Base-by-base conservation (phyloP, 2,888 invertebrate species). In the Mayetiola destructor region DNA sequence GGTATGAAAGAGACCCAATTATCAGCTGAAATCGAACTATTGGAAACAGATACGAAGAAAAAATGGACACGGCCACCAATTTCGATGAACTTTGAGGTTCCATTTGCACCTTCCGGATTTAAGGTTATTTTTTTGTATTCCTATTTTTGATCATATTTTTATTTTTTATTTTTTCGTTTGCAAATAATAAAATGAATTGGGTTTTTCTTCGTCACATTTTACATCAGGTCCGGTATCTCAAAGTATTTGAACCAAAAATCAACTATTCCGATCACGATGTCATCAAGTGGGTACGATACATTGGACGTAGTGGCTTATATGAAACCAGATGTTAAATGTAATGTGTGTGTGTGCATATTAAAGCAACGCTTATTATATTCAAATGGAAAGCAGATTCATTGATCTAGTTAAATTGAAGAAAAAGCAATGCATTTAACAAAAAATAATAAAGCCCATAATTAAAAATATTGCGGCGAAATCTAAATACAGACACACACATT, bases 211-310 rank as follows among this genome's bases (percentile, higher is more conserved):
- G 14, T 37, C 14, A 37, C n/a, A 10, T 37, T n/a, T n/a, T 27
- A n/a, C 6, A 60, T 48, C 62, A 77, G 77, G 99, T 99, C 59
- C 88, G 99, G 39, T 99, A 99, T 73, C 76, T 99, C 67, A 99
- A 99, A 74, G 99, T 99, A 61, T 99, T 99, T 67, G 99, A 99
- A 74, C 91, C 97, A 1, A 99, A 99, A 72, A 79, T 99, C 65
- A 99, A 99, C 78, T 99, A 99, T 75, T 97, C 96, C 1, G 99
- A 99, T 75, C 97, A 99, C 67, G 99, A 99, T 73, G 99, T 99
- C 63, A 97, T 99, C 70, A 99, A 99, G 84, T 99, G 99, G 99
- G 99, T 99, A 62, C 82, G 99, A 30, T 99, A 99, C 76, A 99
- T 99, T 68, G 99, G 99, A 52, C 85, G 96, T 67, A 97, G 96